Evolutionary conservation across 2,113 vertebrate genomes (phyloP).

Genomic region (Syrrhaptes paradoxus): DNA sequence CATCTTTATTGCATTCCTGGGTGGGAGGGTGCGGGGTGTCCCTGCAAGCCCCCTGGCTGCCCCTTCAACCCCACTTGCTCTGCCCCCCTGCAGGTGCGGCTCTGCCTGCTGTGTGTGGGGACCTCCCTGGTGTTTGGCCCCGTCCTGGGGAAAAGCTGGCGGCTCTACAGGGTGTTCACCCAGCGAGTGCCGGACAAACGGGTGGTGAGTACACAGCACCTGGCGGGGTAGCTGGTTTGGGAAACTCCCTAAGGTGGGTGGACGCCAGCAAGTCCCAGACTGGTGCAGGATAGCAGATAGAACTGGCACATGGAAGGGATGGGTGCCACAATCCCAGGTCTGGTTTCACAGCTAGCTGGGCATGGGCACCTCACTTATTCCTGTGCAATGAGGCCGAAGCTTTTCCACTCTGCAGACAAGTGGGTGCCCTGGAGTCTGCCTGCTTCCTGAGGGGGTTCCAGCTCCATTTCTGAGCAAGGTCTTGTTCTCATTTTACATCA

Average conservation of each 20-base stretch:
- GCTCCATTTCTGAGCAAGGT: background rate
- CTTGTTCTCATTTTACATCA: background rate
- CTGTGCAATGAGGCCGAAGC: background rate
- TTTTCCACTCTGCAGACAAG: background rate
- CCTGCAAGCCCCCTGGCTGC: background rate
- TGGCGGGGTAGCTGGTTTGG: rapidly evolving
- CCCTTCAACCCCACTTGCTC: background rate
- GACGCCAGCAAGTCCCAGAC: background rate
- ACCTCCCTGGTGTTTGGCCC: conserved; percentile 91
- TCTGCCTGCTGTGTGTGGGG: conserved; percentile 90
- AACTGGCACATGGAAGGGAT: rapidly evolving
- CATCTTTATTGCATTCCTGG: background rate
- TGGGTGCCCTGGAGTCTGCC: background rate
- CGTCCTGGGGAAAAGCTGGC: conserved; percentile 94
- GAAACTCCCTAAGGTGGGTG: rapidly evolving
- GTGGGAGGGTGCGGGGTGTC: background rate
- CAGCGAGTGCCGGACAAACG: conserved; percentile 92
- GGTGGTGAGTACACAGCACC: conserved; percentile 83
- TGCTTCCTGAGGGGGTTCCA: background rate
- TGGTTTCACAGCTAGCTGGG: background rate
- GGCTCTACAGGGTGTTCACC: conserved; percentile 93
- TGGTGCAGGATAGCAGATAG: background rate
- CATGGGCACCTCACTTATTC: background rate
- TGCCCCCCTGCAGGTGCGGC: conserved; percentile 74
- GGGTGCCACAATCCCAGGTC: background rate